Evolutionary conservation across 92 coral and sea anemone genomes (phyloP), one percentile per base, ranked within the genome.

Genomic region (Phenganax subtilis): DNA sequence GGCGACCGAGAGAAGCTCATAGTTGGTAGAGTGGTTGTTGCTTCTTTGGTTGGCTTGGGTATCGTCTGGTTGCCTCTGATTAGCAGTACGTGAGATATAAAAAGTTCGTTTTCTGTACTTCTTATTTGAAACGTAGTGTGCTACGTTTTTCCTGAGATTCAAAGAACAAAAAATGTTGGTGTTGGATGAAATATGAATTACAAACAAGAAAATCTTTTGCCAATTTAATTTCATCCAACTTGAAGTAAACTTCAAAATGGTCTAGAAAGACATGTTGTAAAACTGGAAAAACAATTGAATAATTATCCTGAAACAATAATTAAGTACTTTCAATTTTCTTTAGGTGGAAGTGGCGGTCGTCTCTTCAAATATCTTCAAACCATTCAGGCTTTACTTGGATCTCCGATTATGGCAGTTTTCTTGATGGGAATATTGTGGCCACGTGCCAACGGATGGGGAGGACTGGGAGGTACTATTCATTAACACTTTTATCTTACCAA

Each of bases 321-420:
- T 2, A 37, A 37, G 47, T 37, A 37, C 2, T 31, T 37, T 51
- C 51, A 8, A 55, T 10, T 10, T 9, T 44, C 44, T 77, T 0
- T 57, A 94, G 98, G 97, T 51, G 83, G 94, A 6, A 89, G 88
- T 9, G 97, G 98, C 60, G 82, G 85, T 6, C 89, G 91, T 69
- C 85, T 94, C 75, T 94, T 94, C 71, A 97, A 92, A 51, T 94
- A 94, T 89, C 88, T 94, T 69, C 98, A 94, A 84, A 94, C 92
- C 15, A 89, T 94, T 62, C 98, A 94, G 61, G 92, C 98, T 0
- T 92, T 88, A 72, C 88, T 94, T 16, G 97, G 97, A 10, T 97
- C 98, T 10, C 98, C 97, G 11, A 84, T 94, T 77, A 94, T 97
- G 62, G 87, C 92, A 88, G 89, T 89, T 30, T 94, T 94, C 73